A percentile compares a stretch with the other conserved stretches of the same genome.
Evolutionary conservation across 1,140 invertebrate genomes (phyloP).

Genomic region (Drosophila micromelanica): DNA sequence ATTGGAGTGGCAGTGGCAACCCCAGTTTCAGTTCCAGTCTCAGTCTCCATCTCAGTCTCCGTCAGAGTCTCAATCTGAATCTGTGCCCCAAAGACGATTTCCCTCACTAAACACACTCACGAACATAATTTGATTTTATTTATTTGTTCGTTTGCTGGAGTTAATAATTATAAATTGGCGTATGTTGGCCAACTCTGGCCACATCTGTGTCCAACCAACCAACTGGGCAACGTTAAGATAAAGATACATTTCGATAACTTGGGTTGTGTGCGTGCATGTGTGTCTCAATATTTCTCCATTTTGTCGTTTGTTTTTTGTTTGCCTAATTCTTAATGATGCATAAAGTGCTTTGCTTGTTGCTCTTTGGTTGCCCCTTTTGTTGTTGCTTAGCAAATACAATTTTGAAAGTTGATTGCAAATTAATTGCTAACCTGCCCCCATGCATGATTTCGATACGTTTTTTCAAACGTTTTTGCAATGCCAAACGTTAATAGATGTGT

Average conservation of each 20-base stretch:
- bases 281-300: slow-evolving; percentile 69
- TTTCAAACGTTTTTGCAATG: slow-evolving; percentile 6
- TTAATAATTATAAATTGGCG: slow-evolving; percentile 83
- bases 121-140: slow-evolving; percentile 75
- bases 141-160: slow-evolving; percentile 74
- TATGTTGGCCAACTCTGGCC: slow-evolving; percentile 50
- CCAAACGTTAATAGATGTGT: slow-evolving; percentile 6
- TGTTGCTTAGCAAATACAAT: slow-evolving; percentile 53
- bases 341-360: slow-evolving; percentile 64
- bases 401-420: slow-evolving; percentile 81
- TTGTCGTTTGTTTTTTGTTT: slow-evolving; percentile 73
- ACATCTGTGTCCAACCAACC: slow-evolving; percentile 22
- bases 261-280: neutral
- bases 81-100: slow-evolving; percentile 38
- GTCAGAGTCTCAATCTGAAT: slow-evolving; percentile 10
- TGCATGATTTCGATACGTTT: slow-evolving; percentile 21
- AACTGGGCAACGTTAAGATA: slow-evolving; percentile 25
- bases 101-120: slow-evolving; percentile 30
- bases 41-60: neutral
- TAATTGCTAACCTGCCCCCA: slow-evolving; percentile 60
- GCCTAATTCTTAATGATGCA: slow-evolving; percentile 82
- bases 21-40: slow-evolving; percentile 1
- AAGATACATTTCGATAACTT: slow-evolving; percentile 50
- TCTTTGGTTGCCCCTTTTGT: neutral
- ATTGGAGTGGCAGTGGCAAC: neutral